Percentiles rank a stretch among this genome's conserved stretches.
Conservation (phyloP, 2,797 vertebrate genomes). For the Pangasius krempfi region DNA sequence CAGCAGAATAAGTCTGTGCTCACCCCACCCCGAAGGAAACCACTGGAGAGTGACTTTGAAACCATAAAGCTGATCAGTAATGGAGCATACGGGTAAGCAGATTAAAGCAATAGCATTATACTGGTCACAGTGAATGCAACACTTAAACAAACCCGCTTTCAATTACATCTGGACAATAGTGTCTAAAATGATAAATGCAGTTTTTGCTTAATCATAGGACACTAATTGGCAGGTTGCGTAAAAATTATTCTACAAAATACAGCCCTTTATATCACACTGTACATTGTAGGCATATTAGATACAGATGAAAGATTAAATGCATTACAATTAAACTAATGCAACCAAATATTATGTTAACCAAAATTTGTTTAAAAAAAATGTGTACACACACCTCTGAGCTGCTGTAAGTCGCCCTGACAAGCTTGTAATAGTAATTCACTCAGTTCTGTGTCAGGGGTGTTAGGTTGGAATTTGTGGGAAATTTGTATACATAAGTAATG, state of each 20-base stretch:
- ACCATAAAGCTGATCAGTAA: constrained; percentile 98
- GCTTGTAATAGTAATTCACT: not conserved
- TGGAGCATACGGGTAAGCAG: constrained; percentile 91
- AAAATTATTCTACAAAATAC: not conserved
- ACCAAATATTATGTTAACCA: not conserved
- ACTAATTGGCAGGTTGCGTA: not conserved
- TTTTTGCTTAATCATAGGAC: not conserved
- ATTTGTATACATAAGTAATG: not conserved
- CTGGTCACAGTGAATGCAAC: not conserved
- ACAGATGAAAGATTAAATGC: not conserved
- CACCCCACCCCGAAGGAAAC: constrained; percentile 83
- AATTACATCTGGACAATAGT: not conserved
- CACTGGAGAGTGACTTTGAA: constrained; percentile 92
- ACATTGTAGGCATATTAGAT: not conserved
- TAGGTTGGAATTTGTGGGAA: not conserved
- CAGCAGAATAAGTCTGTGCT: constrained; percentile 61
- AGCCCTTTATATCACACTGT: not conserved
- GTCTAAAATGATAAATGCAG: not conserved
- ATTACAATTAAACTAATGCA: not conserved
- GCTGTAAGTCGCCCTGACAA: not conserved
- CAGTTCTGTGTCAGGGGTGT: not conserved
- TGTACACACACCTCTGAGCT: too few relatives aligned
- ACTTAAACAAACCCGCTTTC: not conserved
- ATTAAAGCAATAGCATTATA: not conserved
- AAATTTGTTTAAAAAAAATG: not conserved